These are phyloP conservation scores for Lordiphosa fenestrarum DNA, from an alignment of 2,888 invertebrate species.

Conservation along the genomic window DNA sequence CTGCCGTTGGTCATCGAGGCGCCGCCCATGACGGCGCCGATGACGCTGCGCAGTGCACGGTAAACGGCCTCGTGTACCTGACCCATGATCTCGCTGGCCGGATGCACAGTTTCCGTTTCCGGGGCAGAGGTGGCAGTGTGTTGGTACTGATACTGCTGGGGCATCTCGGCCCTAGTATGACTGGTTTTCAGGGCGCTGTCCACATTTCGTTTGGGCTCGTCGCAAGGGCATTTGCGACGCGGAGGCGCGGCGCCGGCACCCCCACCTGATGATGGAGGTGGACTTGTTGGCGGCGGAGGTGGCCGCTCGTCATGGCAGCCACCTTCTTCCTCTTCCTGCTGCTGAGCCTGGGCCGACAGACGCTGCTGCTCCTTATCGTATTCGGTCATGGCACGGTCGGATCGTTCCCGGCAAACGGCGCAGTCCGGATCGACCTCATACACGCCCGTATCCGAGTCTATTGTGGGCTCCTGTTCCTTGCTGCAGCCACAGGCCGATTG, in stretches of 20 bases:
- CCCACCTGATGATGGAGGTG: constrained; percentile 25
- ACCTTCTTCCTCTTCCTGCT: constrained; percentile 2
- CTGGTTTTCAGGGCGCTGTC: constrained; percentile 17
- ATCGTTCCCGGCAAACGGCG: constrained; percentile 42
- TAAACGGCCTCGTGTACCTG: constrained; percentile 51
- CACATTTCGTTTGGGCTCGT: constrained; percentile 21
- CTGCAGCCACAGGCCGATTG: constrained; percentile 38
- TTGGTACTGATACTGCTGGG: neutral
- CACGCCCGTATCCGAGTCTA: neutral
- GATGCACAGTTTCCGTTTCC: constrained; percentile 28
- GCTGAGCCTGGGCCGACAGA: neutral
- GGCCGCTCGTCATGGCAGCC: constrained; percentile 36
- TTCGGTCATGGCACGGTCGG: constrained; percentile 33
- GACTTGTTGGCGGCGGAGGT: constrained; percentile 28
- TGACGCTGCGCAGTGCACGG: constrained; percentile 37
- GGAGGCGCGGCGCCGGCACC: neutral
- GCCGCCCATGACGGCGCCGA: constrained; percentile 37
- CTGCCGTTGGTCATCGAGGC: neutral
- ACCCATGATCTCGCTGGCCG: constrained; percentile 37
- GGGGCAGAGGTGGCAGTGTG: neutral
- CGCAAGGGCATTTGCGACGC: constrained; percentile 49
- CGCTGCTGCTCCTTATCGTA: constrained; percentile 35
- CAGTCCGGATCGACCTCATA: constrained; percentile 39
- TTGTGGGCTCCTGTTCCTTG: neutral
- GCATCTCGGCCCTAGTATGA: neutral